Evolutionary conservation across 2,888 invertebrate genomes (phyloP).

Genomic region (Stratiomys singularior): DNA sequence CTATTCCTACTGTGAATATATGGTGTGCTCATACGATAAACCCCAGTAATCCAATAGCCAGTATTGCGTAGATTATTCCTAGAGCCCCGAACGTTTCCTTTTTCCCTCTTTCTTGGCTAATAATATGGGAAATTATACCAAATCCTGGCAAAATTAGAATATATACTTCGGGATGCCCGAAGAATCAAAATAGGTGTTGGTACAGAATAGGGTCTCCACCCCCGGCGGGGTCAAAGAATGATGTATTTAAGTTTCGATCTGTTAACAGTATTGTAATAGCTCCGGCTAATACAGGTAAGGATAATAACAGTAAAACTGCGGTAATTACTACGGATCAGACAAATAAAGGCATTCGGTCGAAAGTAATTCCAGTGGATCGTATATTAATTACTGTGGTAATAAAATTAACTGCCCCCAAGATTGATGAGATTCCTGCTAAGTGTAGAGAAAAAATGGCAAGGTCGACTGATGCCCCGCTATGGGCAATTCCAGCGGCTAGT

Average conservation of each 20-base stretch:
- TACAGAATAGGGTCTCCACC: slow-evolving; percentile 85
- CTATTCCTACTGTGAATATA: slow-evolving; percentile 87
- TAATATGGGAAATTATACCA: slow-evolving; percentile 83
- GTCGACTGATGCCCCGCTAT: slow-evolving; percentile 76
- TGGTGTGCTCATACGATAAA: slow-evolving; percentile 89
- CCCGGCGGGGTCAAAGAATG: slow-evolving; percentile 82
- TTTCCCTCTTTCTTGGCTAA: slow-evolving; percentile 79
- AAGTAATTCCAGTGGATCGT: slow-evolving; percentile 70
- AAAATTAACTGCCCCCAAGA: slow-evolving; percentile 83
- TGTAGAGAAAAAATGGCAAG: slow-evolving; percentile 81
- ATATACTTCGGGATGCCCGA: slow-evolving; percentile 88
- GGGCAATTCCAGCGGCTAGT: slow-evolving; percentile 72
- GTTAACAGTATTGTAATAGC: slow-evolving; percentile 83
- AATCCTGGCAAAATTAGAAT: slow-evolving; percentile 87
- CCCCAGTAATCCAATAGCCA: slow-evolving; percentile 82
- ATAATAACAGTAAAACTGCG: slow-evolving; percentile 72
- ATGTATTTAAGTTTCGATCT: slow-evolving; percentile 83
- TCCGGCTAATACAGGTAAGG: slow-evolving; percentile 80
- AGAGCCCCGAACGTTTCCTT: slow-evolving; percentile 77
- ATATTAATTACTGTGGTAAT: slow-evolving; percentile 81
- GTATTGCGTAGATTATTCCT: slow-evolving; percentile 86
- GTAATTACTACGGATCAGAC: slow-evolving; percentile 78
- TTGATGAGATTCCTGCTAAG: slow-evolving; percentile 77
- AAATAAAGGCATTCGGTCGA: slow-evolving; percentile 78
- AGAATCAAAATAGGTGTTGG: slow-evolving; percentile 89